These are phyloP conservation scores for Zoanthus solanderi DNA, from an alignment of 92 coral and sea anemone genomes.

Conservation along the genomic window DNA sequence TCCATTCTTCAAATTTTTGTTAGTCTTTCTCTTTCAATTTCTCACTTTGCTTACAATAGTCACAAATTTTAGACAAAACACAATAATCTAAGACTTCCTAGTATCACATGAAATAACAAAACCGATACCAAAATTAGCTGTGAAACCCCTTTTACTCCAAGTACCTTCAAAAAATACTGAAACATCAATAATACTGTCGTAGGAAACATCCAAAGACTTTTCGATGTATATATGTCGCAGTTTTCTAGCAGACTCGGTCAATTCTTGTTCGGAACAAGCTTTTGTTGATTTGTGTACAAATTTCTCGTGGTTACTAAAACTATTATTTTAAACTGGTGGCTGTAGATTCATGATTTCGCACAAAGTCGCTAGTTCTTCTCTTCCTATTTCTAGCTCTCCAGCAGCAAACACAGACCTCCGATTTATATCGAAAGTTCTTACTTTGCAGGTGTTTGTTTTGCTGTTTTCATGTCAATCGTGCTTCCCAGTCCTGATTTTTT, in stretches of 20 bases:
- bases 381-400: constrained; percentile 9
- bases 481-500: not conserved
- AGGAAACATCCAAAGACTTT: not conserved
- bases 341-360: constrained; percentile 15
- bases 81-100: constrained; percentile 6
- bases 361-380: not conserved
- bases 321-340: not conserved
- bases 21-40: not conserved
- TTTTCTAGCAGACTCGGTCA: not conserved
- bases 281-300: not conserved
- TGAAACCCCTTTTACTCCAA: constrained; percentile 16
- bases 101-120: constrained; percentile 4
- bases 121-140: constrained; percentile 4
- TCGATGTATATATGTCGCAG: constrained; percentile 5
- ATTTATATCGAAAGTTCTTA: not conserved
- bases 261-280: not conserved
- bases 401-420: constrained; percentile 3
- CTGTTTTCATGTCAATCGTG: not conserved
- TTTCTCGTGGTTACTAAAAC: not conserved
- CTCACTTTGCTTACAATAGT: not conserved
- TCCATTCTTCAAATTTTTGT: not conserved
- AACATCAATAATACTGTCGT: constrained; percentile 7
- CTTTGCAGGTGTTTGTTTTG: not conserved
- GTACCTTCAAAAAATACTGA: constrained; percentile 8
- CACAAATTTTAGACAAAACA: not conserved